Conservation (phyloP, 2,888 invertebrate species). For the Lithophane ornitopus region DNA sequence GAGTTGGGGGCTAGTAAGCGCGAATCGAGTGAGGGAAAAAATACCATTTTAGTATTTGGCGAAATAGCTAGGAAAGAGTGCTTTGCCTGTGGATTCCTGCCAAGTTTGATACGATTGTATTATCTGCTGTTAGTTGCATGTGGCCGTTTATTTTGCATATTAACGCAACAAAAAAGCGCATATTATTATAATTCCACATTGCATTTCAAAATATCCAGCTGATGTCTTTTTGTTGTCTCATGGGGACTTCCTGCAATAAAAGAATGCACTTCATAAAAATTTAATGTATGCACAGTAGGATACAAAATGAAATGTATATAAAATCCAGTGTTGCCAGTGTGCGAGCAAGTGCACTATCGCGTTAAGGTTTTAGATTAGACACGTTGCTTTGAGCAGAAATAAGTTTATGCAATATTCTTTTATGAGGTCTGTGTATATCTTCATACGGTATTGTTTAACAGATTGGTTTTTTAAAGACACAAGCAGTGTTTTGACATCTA, state of each 20-base stretch:
- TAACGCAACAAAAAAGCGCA: not conserved
- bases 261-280: not conserved
- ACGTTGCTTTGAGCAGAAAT: conserved; percentile 13
- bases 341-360: not conserved
- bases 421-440: conserved; percentile 17
- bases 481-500: not conserved
- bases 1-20: not conserved
- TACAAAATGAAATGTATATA: conserved; percentile 8
- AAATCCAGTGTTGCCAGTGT: not conserved
- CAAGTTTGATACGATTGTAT: conserved; percentile 22
- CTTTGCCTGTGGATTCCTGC: conserved; percentile 3
- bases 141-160: conserved; percentile 3
- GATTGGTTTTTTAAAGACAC: conserved; percentile 2
- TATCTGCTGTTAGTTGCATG: not conserved
- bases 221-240: not conserved
- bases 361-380: conserved; percentile 38
- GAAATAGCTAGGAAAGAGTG: conserved; percentile 2
- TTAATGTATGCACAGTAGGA: not conserved
- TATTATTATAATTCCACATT: not conserved
- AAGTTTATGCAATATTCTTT: conserved; percentile 32
- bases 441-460: conserved; percentile 2
- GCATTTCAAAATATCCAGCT: not conserved
- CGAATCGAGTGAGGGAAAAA: not conserved
- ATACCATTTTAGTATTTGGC: conserved; percentile 22
- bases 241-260: not conserved